These are phyloP conservation scores for Talpa occidentalis DNA, from an alignment of 2,113 vertebrate genomes.

Conservation along the genomic window DNA sequence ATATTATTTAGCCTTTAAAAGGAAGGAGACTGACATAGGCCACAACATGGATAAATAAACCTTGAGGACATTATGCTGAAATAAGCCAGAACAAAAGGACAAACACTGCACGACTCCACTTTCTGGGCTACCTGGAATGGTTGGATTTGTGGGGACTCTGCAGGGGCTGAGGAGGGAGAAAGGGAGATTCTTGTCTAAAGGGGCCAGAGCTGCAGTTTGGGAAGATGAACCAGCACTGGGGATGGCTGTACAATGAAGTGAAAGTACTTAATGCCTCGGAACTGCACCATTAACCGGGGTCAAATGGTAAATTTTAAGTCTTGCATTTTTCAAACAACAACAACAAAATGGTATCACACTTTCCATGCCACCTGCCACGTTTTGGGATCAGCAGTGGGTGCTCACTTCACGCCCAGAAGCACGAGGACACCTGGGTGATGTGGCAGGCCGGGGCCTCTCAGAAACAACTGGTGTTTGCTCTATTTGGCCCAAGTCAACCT, in stretches of 20 bases:
- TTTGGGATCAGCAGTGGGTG: too few species aligned
- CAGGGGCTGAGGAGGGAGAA: too few species aligned
- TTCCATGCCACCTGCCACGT: neutral
- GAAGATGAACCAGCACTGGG: neutral
- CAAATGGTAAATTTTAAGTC: neutral
- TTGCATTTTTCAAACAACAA: neutral
- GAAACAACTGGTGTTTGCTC: too few species aligned
- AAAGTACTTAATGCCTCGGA: neutral
- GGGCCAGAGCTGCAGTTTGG: neutral
- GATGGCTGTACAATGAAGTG: accelerated
- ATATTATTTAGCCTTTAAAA: neutral
- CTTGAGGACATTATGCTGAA: neutral
- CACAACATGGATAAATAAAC: neutral
- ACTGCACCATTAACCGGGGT: neutral
- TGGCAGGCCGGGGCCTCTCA: too few species aligned
- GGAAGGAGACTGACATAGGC: neutral
- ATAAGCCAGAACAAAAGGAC: neutral
- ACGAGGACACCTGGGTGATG: too few species aligned
- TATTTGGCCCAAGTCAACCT: too few species aligned
- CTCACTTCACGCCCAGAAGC: too few species aligned
- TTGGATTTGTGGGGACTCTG: too few species aligned
- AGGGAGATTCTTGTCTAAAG: accelerated
- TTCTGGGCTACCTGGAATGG: accelerated
- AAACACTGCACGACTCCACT: neutral
- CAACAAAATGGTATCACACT: neutral